Base-by-base conservation (phyloP, 2,113 vertebrate genomes). In the Prunella himalayana region DNA sequence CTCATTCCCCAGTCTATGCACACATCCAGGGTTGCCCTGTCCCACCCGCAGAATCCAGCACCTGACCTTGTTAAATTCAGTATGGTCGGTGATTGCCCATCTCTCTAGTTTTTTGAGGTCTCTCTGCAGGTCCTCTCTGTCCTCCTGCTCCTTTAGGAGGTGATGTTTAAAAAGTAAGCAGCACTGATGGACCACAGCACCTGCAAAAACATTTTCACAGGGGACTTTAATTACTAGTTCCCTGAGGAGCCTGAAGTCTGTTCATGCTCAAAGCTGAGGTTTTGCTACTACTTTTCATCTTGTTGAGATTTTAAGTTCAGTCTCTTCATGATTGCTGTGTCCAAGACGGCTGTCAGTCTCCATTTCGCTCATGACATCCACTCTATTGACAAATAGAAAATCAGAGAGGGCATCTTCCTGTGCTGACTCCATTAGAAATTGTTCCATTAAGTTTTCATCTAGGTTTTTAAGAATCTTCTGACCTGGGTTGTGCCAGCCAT, bases 271-370 rank as follows among this genome's bases (percentile, higher is more conserved):
- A 27, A 69, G 15, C 13, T n/a, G 35, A 65, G 12, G 12, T 47
- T 64, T 73, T 64, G 6, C 7, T 47, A 8, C 15, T 25, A 35
- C 14, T 63, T 72, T 37, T 31, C 2, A 3, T 33, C 13, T 47
- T 39, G 14, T 45, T 37, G 57, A 44, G 23, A 47, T 49, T 73
- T 65, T 75, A 41, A n/a, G 16, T 33, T 49, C 22, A 25, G 7
- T 51, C 31, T 37, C 37, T 60, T 60, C 11, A 20, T 28, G 45
- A 10, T 13, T 33, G 4, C 27, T 60, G 5, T 3, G 8, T 42
- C 39, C 18, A 37, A 60, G 45, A 44, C 0, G 1, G 27, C 6
- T 0, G 1, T 15, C 33, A 77, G 18, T 31, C 33, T 37, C 21
- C 18, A 37, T 35, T 59, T 59, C 21, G 30, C 10, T 57, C 13